phyloP scores from a whole-genome alignment of 2,888 invertebrate genomes.

The Rhaphigaster nebulosa region DNA sequence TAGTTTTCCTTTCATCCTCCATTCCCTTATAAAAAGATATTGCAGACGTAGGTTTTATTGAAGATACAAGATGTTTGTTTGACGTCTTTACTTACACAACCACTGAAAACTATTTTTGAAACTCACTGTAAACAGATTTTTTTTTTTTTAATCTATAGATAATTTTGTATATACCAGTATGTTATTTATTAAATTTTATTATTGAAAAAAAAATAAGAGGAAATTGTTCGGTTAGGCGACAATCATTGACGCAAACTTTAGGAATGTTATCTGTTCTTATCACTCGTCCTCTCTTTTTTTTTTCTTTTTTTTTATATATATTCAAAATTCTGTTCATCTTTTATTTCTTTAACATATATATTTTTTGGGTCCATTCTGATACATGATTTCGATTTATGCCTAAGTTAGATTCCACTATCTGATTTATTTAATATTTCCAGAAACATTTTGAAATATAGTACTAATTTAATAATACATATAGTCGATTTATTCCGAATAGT shows the following conservation, averaged over 20 bases:
- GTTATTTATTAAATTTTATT: constrained; percentile 1
- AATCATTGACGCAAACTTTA: constrained; percentile 34
- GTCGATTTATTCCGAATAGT: too few species aligned
- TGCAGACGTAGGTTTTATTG: neutral
- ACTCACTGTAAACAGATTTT: neutral
- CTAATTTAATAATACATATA: too few species aligned
- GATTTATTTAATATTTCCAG: too few species aligned
- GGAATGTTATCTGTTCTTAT: constrained; percentile 45
- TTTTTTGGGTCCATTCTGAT: neutral
- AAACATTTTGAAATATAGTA: too few species aligned
- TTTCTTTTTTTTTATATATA: neutral
- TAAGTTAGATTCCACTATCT: neutral
- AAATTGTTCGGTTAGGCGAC: neutral
- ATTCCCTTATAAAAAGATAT: neutral
- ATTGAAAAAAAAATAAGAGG: neutral
- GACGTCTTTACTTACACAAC: neutral
- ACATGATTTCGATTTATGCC: neutral
- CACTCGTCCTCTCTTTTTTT: neutral
- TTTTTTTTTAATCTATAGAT: neutral
- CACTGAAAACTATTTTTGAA: neutral
- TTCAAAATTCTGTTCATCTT: neutral
- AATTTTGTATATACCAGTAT: neutral
- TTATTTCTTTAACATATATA: neutral
- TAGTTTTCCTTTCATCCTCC: too few species aligned
- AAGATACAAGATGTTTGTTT: neutral